Conservation (phyloP, 2,888 invertebrate genomes). For the Agriopis aurantiaria region DNA sequence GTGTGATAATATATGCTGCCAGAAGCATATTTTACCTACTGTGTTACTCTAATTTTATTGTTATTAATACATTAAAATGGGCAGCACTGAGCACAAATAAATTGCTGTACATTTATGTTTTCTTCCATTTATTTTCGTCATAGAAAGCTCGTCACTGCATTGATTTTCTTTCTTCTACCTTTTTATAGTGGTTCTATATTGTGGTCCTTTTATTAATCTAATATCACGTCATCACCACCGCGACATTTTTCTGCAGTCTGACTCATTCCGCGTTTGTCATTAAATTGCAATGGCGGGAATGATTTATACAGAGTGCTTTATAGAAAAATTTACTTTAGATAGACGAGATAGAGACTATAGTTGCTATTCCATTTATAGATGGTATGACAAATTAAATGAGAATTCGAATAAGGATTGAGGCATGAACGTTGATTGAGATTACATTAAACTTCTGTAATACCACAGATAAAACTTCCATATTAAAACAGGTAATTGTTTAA, state of each 20-base stretch:
- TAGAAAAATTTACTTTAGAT: constrained; percentile 49
- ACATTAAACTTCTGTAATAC: constrained; percentile 19
- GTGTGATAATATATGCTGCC: constrained; percentile 65
- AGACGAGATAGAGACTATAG: constrained; percentile 31
- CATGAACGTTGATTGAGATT: constrained; percentile 47
- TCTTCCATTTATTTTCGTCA: constrained; percentile 8
- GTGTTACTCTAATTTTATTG: constrained; percentile 53
- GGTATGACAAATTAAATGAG: constrained; percentile 62
- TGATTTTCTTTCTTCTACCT: constrained; percentile 11
- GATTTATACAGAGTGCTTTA: constrained; percentile 38
- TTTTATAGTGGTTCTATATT: constrained; percentile 23
- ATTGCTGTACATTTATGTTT: constrained; percentile 30
- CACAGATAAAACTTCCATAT: not conserved
- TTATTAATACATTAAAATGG: constrained; percentile 47
- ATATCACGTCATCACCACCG: constrained; percentile 66
- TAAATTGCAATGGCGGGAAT: constrained; percentile 60
- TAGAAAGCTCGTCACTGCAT: constrained; percentile 9
- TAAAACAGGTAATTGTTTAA: constrained; percentile 9
- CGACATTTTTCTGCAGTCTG: constrained; percentile 66
- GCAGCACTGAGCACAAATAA: constrained; percentile 16
- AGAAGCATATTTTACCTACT: constrained; percentile 54
- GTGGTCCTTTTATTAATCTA: constrained; percentile 53
- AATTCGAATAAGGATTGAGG: constrained; percentile 54
- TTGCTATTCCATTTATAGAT: constrained; percentile 47
- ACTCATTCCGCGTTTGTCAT: constrained; percentile 57